Base-by-base conservation (phyloP, 2,888 invertebrate species). In the Erannis defoliaria region DNA sequence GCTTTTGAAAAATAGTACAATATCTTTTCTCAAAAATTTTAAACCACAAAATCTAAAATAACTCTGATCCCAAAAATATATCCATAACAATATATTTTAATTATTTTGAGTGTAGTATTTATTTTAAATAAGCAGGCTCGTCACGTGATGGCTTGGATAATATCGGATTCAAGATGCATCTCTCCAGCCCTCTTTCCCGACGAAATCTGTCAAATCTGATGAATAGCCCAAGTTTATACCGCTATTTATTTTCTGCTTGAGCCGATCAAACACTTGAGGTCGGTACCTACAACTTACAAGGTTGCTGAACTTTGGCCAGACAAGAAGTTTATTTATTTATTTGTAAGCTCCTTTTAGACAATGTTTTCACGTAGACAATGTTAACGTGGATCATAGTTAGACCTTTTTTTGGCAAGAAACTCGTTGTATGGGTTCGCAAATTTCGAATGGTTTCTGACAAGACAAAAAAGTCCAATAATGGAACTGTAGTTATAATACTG, bases 91-190 rank as follows among this genome's bases (percentile, higher is more conserved):
- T 9, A 23, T 14, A 16, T 9, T 45, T 16, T 9, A 10, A 5
- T 29, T 29, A 26, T 43, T 23, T 21, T 43, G 9, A 2, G 3
- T n/a, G 23, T 23, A 2, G 23, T 12, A 8, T 38, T 26, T 54
- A n/a, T 51, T 55, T 19, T 8, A 18, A 23, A 43, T 37, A 61
- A 63, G 61, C 62, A 62, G 55, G 45, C 29, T 21, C 23, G 35
- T 62, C 37, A 42, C 59, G 56, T 50, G 56, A 64, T 58, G 54
- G 48, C 61, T 19, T 46, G 40, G 57, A 65, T 46, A 58, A 62
- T 62, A 37, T 31, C n/a, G 49, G 59, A 62, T 45, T 58, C 45
- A 45, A 55, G 45, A 54, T 67, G 65, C 65, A 64, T 58, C 38
- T 19, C 23, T 18, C 21, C 33, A 16, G 26, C 29, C 43, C 54